These are phyloP conservation scores for Cyanoliseus patagonus DNA, from an alignment of 2,113 vertebrate species.

Conservation along the genomic window DNA sequence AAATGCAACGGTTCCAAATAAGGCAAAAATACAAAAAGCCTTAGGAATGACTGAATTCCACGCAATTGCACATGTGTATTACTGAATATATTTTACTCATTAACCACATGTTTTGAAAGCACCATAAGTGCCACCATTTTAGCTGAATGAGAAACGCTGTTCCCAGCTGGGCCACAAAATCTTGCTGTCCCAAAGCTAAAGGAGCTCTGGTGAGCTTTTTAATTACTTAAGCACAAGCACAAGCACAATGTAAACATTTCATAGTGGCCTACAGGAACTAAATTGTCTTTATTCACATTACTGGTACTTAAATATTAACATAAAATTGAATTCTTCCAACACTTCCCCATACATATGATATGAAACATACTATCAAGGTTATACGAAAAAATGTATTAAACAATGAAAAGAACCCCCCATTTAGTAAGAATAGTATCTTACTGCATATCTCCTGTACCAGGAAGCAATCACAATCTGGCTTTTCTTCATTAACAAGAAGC, in stretches of 20 bases:
- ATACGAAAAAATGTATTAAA: background rate
- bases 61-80: background rate
- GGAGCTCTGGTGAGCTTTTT: background rate
- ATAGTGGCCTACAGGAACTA: background rate
- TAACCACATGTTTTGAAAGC: background rate
- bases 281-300: background rate
- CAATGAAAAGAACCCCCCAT: background rate
- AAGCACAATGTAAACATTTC: background rate
- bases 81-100: background rate
- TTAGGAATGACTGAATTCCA: conserved; percentile 14
- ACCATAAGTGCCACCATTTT: background rate
- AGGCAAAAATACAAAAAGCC: conserved; percentile 3
- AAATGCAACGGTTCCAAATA: conserved; percentile 38
- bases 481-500: conserved; percentile 89
- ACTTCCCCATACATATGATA: background rate
- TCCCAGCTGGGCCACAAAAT: background rate
- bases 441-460: conserved; percentile 90
- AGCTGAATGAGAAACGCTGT: background rate
- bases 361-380: background rate
- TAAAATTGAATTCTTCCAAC: background rate
- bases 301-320: background rate
- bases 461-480: conserved; percentile 92
- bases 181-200: background rate
- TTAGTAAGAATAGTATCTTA: conserved; percentile 68
- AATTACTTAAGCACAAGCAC: background rate